phyloP scores from a whole-genome alignment of 2,113 vertebrate genomes.

The Neolamprologus hecqui region DNA sequence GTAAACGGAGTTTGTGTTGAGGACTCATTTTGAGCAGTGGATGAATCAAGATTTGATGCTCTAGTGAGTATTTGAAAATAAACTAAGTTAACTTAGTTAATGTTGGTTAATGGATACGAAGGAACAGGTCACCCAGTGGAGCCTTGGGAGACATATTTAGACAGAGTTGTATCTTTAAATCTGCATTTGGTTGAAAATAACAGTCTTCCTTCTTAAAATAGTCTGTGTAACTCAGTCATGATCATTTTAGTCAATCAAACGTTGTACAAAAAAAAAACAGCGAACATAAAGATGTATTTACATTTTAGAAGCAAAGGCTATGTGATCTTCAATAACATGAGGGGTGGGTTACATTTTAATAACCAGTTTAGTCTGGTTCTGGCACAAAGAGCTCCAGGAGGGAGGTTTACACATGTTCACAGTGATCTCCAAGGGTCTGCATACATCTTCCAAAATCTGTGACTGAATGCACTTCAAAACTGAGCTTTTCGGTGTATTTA shows the following conservation, averaged over 20 bases:
- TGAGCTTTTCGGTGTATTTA: not conserved
- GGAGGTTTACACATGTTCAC: not conserved
- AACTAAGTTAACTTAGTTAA: not conserved
- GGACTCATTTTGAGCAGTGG: not conserved
- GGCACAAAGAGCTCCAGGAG: not conserved
- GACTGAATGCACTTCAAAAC: fast-evolving
- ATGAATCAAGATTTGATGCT: not conserved
- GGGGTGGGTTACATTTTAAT: not conserved
- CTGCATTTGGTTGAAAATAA: not conserved
- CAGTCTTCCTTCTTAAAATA: not conserved
- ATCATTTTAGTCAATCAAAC: not conserved
- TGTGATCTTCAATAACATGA: not conserved
- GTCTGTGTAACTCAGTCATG: not conserved
- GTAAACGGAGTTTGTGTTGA: not conserved
- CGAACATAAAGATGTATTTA: fast-evolving
- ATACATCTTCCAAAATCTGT: fast-evolving
- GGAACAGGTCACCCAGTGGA: not conserved
- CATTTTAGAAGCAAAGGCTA: fast-evolving
- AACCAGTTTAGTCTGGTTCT: not conserved
- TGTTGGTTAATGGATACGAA: not conserved
- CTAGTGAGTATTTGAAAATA: not conserved
- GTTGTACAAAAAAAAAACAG: not conserved
- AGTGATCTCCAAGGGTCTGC: fast-evolving
- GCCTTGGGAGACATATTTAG: not conserved
- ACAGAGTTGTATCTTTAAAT: not conserved